Base-by-base conservation (phyloP, 2,113 vertebrate genomes). In the Hydrochoerus hydrochaeris region DNA sequence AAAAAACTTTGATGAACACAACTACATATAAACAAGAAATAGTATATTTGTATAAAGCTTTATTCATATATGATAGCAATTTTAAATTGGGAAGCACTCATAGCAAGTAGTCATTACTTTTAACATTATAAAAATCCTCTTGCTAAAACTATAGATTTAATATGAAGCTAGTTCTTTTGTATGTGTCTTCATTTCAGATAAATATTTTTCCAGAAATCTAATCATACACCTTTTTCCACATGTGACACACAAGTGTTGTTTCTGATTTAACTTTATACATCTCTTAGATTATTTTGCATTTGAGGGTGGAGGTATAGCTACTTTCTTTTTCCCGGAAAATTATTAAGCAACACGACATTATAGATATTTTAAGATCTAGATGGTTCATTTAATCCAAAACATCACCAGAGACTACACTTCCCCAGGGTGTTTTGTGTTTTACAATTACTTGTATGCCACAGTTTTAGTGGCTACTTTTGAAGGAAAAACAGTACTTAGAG, bases 121-220 rank as follows among this genome's bases (percentile, higher is more conserved):
- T 67, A 96, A 94, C 60, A 95, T 63, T 82, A 85, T 85, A 89
- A 96, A 90, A 62, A 81, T 19, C 20, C 1, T 94, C 84, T 90
- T 69, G 32, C 2, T 81, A 84, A 96, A 92, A 75, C 67, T 28
- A 11, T 38, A 90, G 65, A 97, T 62, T 90, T 71, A 63, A 69
- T 54, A 88, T 26, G n/a, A 88, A 88, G 84, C 2, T 87, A 94
- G 30, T 82, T 89, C 85, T 62, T 71, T n/a, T 35, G 35, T 35
- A 7, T 67, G 8, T 62, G 32, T 75, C 60, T 95, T 89, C n/a
- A 95, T 85, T 92, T 93, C 63, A 93, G 65, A 52, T 75, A 54
- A 93, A 92, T 67, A 85, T 35, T n/a, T 89, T 67, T n/a, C 63
- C 89, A 46, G 44, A 69, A 90, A 82, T n/a, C 24, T 65, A 85